phyloP scores from a whole-genome alignment of 2,113 vertebrate species.

The Psittacus erithacus region DNA sequence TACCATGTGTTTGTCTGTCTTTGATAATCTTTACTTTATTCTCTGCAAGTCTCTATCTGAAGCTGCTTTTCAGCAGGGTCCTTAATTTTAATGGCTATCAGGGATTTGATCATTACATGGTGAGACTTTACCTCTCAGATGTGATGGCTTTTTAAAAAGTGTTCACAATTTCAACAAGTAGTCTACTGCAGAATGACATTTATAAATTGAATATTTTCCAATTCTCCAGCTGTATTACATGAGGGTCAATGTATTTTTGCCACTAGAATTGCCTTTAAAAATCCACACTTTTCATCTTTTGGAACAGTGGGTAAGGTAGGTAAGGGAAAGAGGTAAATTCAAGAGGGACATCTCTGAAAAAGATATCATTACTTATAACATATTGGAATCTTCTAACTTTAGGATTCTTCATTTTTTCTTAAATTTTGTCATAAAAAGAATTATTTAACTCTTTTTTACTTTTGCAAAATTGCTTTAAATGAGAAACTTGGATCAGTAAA shows the following conservation, averaged over 20 bases:
- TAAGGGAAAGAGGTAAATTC: background rate
- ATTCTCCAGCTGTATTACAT: background rate
- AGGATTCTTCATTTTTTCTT: background rate
- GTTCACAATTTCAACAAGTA: background rate
- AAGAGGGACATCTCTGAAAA: background rate
- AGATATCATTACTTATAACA: background rate
- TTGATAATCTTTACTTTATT: slow-evolving; percentile 7
- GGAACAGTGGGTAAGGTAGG: background rate
- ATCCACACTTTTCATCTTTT: background rate
- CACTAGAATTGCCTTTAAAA: background rate
- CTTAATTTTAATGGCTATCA: slow-evolving; percentile 43
- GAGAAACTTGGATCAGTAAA: background rate
- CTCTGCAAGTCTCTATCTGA: background rate
- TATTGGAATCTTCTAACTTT: background rate
- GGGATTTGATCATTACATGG: slow-evolving; percentile 8
- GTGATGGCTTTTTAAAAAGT: background rate
- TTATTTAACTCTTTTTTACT: background rate
- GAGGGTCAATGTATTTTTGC: background rate
- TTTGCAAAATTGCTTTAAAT: background rate
- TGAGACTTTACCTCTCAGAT: slow-evolving; percentile 25
- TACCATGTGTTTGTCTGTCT: background rate
- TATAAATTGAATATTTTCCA: slow-evolving; percentile 10
- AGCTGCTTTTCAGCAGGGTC: background rate
- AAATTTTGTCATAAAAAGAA: background rate
- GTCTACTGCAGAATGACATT: background rate